These are phyloP conservation scores for Thaumetopoea pityocampa DNA, from an alignment of 1,140 invertebrate species.

Conservation along the genomic window DNA sequence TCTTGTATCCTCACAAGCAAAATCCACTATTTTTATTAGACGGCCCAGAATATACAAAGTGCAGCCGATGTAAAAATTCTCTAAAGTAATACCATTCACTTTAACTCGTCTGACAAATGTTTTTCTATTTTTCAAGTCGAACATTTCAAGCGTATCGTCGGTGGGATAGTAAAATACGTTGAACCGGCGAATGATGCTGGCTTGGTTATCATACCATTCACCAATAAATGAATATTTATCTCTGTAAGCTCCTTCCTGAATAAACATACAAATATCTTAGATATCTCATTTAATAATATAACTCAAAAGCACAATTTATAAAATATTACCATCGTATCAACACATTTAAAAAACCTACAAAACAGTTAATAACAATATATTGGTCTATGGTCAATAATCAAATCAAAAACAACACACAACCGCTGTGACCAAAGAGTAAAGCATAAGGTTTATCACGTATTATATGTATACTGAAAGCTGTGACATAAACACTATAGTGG, in stretches of 20 bases:
- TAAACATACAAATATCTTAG: too few relatives aligned
- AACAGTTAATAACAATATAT: too few relatives aligned
- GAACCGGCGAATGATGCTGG: slow-evolving; percentile 83
- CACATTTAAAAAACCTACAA: too few relatives aligned
- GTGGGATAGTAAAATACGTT: slow-evolving; percentile 84
- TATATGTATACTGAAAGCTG: too few relatives aligned
- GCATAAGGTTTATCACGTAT: too few relatives aligned
- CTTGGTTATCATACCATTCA: slow-evolving; percentile 89
- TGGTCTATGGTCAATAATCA: too few relatives aligned
- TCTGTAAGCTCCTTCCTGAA: slow-evolving; percentile 58
- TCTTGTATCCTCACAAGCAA: slow-evolving; percentile 82
- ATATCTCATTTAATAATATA: too few relatives aligned
- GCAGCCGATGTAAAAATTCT: slow-evolving; percentile 86
- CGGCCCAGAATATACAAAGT: slow-evolving; percentile 86
- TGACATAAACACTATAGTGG: too few relatives aligned
- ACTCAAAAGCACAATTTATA: neutral
- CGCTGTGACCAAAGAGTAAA: too few relatives aligned
- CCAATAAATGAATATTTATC: slow-evolving; percentile 80
- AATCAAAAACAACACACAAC: too few relatives aligned
- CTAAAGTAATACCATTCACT: slow-evolving; percentile 80
- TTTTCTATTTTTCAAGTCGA: slow-evolving; percentile 84
- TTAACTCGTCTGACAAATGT: slow-evolving; percentile 86
- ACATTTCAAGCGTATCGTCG: slow-evolving; percentile 88
- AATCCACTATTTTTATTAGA: slow-evolving; percentile 86
- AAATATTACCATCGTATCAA: slow-evolving; percentile 7